phyloP scores from a whole-genome alignment of 2,113 vertebrate genomes.

The Turnix velox region DNA sequence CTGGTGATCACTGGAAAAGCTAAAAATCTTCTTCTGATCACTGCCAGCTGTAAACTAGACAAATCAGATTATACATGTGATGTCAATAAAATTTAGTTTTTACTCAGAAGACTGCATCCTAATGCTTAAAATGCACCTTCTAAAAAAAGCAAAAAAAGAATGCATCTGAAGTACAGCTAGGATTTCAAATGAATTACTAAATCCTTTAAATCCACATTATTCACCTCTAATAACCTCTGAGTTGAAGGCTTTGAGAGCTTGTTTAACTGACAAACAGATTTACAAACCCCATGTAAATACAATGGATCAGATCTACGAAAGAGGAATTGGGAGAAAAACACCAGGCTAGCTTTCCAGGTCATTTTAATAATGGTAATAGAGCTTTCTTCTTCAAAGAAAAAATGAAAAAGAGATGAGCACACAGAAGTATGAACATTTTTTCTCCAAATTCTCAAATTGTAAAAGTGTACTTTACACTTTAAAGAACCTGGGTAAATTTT shows the following conservation, averaged over 20 bases:
- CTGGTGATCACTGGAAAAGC: not conserved
- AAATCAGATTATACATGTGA: slow-evolving; percentile 20
- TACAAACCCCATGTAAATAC: slow-evolving; percentile 32
- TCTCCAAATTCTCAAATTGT: not conserved
- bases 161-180: slow-evolving; percentile 10
- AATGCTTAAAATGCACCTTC: not conserved
- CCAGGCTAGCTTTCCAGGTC: not conserved
- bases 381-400: not conserved
- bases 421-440: not conserved
- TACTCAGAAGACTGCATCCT: not conserved
- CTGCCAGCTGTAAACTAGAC: not conserved
- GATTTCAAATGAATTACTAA: slow-evolving; percentile 61
- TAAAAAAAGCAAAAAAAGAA: not conserved
- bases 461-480: too few species aligned
- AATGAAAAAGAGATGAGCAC: not conserved
- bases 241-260: not conserved
- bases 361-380: not conserved
- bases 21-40: not conserved
- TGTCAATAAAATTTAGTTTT: not conserved
- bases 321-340: not conserved
- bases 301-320: not conserved
- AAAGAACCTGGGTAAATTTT: not conserved
- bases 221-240: slow-evolving; percentile 57
- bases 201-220: slow-evolving; percentile 59
- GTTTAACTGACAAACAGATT: slow-evolving; percentile 36